Percentiles rank a stretch among this genome's conserved stretches.
Evolutionary conservation across 2,113 vertebrate genomes (phyloP).

Genomic region (Oophaga pumilio): DNA sequence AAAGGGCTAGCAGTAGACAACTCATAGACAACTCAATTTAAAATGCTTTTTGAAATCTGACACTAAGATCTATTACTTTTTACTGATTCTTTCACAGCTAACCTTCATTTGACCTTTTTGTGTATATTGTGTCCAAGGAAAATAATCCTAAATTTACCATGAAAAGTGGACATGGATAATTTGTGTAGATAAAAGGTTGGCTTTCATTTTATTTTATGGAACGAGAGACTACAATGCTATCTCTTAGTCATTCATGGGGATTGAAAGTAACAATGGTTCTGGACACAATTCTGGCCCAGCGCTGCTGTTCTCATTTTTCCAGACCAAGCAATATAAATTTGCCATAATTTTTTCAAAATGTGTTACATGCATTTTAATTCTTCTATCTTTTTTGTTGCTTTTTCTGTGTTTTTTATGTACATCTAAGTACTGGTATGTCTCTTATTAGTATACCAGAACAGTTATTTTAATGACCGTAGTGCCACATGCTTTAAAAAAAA

Average conservation of each 20-base stretch:
- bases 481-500: background rate
- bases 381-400: background rate
- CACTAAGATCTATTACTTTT: background rate
- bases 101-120: too few species aligned
- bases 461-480: background rate
- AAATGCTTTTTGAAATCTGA: background rate
- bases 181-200: background rate
- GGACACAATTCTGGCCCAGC: too few species aligned
- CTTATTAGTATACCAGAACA: background rate
- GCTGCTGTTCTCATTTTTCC: too few species aligned
- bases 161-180: too few species aligned
- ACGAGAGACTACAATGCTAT: background rate
- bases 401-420: background rate
- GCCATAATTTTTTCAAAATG: background rate
- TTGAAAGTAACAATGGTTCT: too few species aligned
- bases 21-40: background rate
- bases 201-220: background rate
- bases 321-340: too few species aligned
- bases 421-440: background rate
- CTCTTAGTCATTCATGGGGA: background rate
- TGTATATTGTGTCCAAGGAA: too few species aligned
- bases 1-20: background rate
- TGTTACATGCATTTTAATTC: background rate
- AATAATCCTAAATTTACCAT: too few species aligned
- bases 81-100: background rate